A percentile compares a stretch with the other conserved stretches of the same genome.
phyloP scores from a whole-genome alignment of 2,113 vertebrate species.

The Boleophthalmus pectinirostris region DNA sequence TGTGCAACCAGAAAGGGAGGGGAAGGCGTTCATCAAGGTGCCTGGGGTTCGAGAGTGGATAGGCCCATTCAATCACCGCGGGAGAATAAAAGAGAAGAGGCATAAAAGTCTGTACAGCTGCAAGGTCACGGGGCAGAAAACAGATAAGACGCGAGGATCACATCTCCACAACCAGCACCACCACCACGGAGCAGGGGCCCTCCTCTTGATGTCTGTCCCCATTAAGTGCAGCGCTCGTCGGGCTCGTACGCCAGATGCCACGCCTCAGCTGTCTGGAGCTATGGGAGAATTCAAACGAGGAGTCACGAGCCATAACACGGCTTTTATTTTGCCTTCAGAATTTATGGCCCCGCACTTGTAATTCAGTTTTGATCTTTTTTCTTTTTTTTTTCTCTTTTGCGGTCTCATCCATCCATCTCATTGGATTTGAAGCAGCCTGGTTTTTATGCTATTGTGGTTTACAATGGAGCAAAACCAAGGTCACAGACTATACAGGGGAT shows the following conservation, averaged over 20 bases:
- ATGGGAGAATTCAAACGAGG: conserved; percentile 15
- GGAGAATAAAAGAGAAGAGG: conserved; percentile 59
- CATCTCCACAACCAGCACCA: conserved; percentile 36
- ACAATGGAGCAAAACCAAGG: neutral
- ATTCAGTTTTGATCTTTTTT: conserved; percentile 18
- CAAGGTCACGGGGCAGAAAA: conserved; percentile 67
- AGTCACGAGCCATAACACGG: conserved; percentile 5
- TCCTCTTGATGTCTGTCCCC: conserved; percentile 56
- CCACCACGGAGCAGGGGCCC: conserved; percentile 29
- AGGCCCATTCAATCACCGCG: conserved; percentile 62
- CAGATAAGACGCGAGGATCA: conserved; percentile 70
- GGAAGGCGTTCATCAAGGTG: conserved; percentile 66
- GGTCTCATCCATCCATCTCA: neutral
- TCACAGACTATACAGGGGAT: neutral
- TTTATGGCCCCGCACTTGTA: conserved; percentile 4
- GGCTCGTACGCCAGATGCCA: conserved; percentile 28
- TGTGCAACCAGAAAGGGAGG: conserved; percentile 49
- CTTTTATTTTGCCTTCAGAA: conserved; percentile 34
- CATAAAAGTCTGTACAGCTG: conserved; percentile 58
- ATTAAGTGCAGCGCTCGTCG: conserved; percentile 55
- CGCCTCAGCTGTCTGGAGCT: conserved; percentile 48
- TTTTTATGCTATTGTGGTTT: conserved; percentile 3
- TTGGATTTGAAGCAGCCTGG: conserved; percentile 7
- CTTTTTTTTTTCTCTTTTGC: conserved; percentile 4
- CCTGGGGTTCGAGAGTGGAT: conserved; percentile 58